Conservation (phyloP, 23 tunicate genomes). For the Halocynthia aurantium region DNA sequence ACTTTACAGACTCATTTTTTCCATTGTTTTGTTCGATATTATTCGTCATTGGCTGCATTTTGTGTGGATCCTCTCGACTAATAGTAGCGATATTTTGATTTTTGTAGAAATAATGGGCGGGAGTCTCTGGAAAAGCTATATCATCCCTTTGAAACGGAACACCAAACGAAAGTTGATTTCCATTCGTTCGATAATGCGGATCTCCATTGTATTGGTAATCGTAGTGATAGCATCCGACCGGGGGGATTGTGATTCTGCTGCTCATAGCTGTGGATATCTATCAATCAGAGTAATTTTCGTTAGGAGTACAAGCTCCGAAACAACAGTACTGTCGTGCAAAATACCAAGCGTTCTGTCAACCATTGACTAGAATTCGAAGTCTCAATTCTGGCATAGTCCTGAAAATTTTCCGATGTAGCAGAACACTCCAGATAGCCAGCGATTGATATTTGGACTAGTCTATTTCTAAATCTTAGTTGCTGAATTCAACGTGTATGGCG, state of each 20-base stretch:
- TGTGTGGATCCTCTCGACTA: not conserved
- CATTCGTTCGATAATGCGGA: constrained; percentile 2
- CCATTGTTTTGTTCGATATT: not conserved
- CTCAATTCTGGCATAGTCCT: too few species aligned
- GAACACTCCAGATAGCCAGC: too few species aligned
- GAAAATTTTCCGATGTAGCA: too few species aligned
- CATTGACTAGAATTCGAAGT: too few species aligned
- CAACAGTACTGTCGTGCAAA: too few species aligned
- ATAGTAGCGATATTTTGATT: too few species aligned
- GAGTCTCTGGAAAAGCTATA: not conserved
- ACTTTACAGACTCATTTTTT: not conserved
- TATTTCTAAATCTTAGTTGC: too few species aligned
- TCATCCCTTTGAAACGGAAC: constrained; percentile 5
- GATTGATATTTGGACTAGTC: too few species aligned
- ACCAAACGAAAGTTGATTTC: constrained; percentile 11
- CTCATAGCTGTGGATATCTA: constrained; percentile 1
- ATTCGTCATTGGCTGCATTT: constrained; percentile 2
- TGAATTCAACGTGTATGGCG: too few species aligned
- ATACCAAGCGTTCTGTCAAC: too few species aligned
- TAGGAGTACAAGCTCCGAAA: too few species aligned
- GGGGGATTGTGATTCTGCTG: constrained; percentile 24
- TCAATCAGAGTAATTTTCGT: too few species aligned
- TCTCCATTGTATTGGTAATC: constrained; percentile 13
- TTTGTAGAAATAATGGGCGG: not conserved
- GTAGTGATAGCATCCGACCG: constrained; percentile 17